Conservation (phyloP, 2,113 vertebrate genomes). For the Dipodomys ordii region DNA sequence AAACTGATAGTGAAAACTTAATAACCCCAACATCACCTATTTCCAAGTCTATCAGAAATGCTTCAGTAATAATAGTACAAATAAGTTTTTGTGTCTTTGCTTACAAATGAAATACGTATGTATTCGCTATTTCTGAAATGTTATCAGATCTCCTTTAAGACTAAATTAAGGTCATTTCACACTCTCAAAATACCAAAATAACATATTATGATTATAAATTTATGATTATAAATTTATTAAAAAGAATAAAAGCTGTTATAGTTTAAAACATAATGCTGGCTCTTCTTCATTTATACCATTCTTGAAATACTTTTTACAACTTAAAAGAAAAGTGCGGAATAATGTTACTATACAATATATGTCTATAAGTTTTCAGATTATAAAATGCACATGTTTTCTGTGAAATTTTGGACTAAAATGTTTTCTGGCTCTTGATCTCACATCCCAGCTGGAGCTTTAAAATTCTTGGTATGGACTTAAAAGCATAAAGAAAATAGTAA, state of each 20-base stretch:
- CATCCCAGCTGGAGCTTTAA: background rate
- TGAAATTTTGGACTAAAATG: background rate
- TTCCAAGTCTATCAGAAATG: background rate
- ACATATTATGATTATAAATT: background rate
- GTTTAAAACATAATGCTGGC: background rate
- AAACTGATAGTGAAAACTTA: background rate
- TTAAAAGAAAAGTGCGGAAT: background rate
- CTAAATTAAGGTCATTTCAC: background rate
- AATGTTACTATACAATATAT: background rate
- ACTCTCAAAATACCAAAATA: background rate
- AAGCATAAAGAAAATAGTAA: background rate
- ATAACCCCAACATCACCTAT: background rate
- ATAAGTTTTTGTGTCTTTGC: background rate
- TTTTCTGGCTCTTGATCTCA: background rate
- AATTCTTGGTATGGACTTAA: conserved; percentile 1
- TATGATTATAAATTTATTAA: background rate
- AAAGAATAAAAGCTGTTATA: background rate
- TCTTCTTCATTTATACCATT: background rate
- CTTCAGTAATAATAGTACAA: background rate
- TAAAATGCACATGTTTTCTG: conserved; percentile 11
- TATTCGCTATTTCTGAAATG: background rate
- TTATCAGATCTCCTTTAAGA: background rate
- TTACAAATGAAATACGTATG: background rate
- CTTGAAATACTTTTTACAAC: conserved; percentile 1
- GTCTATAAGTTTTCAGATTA: background rate